Conservation (phyloP, 2,113 vertebrate genomes). For the Etheostoma spectabile region DNA sequence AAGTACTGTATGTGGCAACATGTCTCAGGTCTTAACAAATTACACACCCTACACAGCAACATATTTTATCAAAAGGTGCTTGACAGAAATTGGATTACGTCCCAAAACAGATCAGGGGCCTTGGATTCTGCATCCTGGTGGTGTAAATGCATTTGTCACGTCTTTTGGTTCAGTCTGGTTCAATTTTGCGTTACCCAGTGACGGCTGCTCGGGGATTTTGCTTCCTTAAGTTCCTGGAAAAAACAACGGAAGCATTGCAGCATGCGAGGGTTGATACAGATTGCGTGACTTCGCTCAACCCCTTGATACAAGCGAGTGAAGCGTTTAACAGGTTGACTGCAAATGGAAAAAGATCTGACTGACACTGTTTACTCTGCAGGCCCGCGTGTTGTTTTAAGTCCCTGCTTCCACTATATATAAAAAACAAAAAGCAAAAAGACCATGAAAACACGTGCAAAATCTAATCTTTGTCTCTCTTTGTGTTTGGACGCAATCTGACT, state of each 20-base stretch:
- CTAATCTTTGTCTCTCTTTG: not conserved
- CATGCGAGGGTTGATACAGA: not conserved
- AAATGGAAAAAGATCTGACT: constrained; percentile 7
- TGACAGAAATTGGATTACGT: not conserved
- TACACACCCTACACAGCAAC: not conserved
- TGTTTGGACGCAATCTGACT: not conserved
- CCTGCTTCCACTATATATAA: constrained; percentile 2
- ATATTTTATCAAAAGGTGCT: not conserved
- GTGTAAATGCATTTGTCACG: not conserved
- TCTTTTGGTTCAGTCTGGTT: not conserved
- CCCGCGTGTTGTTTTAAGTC: constrained; percentile 25
- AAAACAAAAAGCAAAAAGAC: constrained; percentile 36
- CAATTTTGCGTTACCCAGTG: not conserved
- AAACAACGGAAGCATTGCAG: not conserved
- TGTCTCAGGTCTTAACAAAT: constrained; percentile 21
- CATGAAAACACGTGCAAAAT: constrained; percentile 25
- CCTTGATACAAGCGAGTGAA: not conserved
- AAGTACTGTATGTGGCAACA: not conserved
- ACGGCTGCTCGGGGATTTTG: not conserved
- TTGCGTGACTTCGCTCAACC: constrained; percentile 10
- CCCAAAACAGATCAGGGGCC: not conserved
- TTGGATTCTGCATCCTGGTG: not conserved
- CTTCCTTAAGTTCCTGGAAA: not conserved
- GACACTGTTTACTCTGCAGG: constrained; percentile 32
- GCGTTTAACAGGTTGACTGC: constrained; percentile 46